Base-by-base conservation (phyloP, 1,140 invertebrate species). In the Drosophila pruinosa region DNA sequence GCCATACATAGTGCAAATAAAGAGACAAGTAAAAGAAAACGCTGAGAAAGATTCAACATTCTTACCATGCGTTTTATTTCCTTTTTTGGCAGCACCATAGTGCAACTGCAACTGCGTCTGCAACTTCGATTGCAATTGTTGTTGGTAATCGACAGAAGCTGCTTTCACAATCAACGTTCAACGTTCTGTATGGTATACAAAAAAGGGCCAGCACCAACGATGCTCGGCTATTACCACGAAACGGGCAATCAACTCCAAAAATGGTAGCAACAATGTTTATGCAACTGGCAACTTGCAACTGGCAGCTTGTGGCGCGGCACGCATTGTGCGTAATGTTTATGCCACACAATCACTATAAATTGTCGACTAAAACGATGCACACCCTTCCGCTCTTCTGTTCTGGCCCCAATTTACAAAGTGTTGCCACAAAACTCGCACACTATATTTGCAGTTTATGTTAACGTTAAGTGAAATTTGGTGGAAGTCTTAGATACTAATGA, bases 251-350 rank as follows among this genome's bases (percentile, higher is more conserved):
- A 65, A 72, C 41, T 72, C 80, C 80, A 50, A 76, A 83, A 65
- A 83, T 76, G 80, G 76, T 47, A 54, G 83, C 58, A 76, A 86
- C 80, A 83, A 72, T 83, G 81, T 80, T 65, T 72, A 54, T 64
- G 63, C 62, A 38, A 63, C 67, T 63, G 34, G n/a, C 58, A 70
- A 39, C 67, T 39, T 47, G 67, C 48, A 15, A 43, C 59, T 47
- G 45, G 58, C 76, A 54, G 34, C 68, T 69, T 68, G 41, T 52
- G 36, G 39, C 57, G 38, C 36, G 36, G 39, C 57, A 38, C 36
- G 53, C 43, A 72, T 52, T 79, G 76, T 83, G 81, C 81, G 81
- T 83, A 74, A 63, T 69, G 69, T 81, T 69, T 48, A 34, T 39
- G 52, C 63, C 50, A 41, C 50, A 41, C 56, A 72, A 56, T 24